Evolutionary conservation across 2,888 invertebrate genomes (phyloP).

Genomic region (Microdon myrmicae): DNA sequence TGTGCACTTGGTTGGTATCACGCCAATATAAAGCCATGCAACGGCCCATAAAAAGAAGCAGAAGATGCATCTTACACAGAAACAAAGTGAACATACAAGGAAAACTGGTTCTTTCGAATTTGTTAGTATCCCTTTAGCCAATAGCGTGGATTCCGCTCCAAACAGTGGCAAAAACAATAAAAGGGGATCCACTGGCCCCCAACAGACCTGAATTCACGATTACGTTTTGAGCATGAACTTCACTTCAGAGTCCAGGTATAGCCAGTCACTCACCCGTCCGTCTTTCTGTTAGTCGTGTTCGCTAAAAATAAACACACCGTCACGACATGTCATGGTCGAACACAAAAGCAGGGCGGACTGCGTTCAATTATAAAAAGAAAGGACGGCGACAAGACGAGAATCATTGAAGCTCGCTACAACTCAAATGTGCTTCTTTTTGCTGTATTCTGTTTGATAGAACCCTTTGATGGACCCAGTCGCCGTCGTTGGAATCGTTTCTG

Average conservation of each 20-base stretch:
- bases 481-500: background rate
- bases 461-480: constrained; percentile 11
- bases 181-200: constrained; percentile 10
- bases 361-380: background rate
- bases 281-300: constrained; percentile 20
- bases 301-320: constrained; percentile 41
- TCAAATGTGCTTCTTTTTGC: no score
- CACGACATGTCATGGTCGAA: constrained; percentile 8
- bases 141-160: background rate
- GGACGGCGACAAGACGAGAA: constrained; percentile 2
- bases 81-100: constrained; percentile 20
- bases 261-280: constrained; percentile 24
- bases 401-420: no score
- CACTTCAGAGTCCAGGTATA: constrained; percentile 39
- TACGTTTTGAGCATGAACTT: constrained; percentile 46
- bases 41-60: no score
- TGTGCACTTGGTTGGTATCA: no score
- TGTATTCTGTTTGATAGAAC: constrained; percentile 19
- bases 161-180: constrained; percentile 4
- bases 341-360: constrained; percentile 1
- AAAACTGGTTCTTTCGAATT: constrained; percentile 39
- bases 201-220: constrained; percentile 23
- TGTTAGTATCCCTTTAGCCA: constrained; percentile 8
- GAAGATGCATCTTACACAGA: no score
- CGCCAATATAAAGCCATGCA: no score